Percentiles rank a stretch among this genome's conserved stretches.
phyloP scores from a whole-genome alignment of 2,113 vertebrate genomes.

The Pluvianellus socialis region DNA sequence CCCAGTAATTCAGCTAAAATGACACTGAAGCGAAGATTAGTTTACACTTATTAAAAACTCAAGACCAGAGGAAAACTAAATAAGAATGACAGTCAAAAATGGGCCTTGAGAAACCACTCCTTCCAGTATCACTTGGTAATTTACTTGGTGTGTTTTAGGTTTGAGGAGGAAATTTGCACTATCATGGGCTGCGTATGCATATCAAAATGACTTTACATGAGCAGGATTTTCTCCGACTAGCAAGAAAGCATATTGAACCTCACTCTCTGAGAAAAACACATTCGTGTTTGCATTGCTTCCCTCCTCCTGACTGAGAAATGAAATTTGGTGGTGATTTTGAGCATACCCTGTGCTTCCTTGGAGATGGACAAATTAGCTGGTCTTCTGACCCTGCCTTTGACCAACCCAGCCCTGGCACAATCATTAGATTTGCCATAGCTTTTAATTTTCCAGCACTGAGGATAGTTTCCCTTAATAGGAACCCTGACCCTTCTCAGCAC shows the following conservation, averaged over 20 bases:
- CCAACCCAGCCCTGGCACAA: not conserved
- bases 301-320: not conserved
- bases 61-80: not conserved
- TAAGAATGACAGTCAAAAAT: not conserved
- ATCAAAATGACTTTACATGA: not conserved
- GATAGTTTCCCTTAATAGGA: not conserved
- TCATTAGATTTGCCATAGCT: not conserved
- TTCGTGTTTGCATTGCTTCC: not conserved
- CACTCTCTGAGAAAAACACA: not conserved
- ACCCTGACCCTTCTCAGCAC: not conserved
- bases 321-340: not conserved
- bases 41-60: conserved; percentile 7
- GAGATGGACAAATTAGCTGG: not conserved
- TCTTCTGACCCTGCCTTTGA: not conserved
- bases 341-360: not conserved
- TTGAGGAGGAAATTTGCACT: not conserved
- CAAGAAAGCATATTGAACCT: not conserved
- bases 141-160: not conserved
- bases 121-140: not conserved
- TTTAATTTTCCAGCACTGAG: not conserved
- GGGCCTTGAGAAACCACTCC: not conserved
- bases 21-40: not conserved
- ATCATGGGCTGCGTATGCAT: not conserved
- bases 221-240: not conserved
- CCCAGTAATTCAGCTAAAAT: not conserved